These are phyloP conservation scores for Malurus leucopterus DNA, from an alignment of 2,797 vertebrate genomes.

Conservation along the genomic window DNA sequence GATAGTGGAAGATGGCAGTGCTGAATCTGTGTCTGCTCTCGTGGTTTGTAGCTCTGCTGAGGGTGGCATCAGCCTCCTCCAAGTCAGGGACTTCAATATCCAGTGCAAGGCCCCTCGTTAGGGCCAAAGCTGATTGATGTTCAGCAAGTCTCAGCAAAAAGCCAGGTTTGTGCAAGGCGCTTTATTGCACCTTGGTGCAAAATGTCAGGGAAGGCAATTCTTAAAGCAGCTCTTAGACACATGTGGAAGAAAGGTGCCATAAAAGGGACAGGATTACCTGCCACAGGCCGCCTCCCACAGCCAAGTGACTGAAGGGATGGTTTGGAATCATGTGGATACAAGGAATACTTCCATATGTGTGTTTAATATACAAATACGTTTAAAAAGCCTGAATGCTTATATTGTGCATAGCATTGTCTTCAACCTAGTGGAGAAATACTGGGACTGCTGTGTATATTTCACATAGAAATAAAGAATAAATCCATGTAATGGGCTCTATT, in stretches of 20 bases:
- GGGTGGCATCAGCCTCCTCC: neutral
- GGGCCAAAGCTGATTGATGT: neutral
- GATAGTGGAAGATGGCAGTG: neutral
- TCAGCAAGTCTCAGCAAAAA: neutral
- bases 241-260: neutral
- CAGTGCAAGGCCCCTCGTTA: rapidly evolving
- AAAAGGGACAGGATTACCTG: neutral
- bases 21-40: neutral
- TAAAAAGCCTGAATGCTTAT: neutral
- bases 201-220: neutral
- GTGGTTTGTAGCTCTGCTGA: neutral
- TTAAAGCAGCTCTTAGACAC: neutral
- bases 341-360: neutral
- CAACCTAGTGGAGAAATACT: neutral
- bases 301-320: neutral
- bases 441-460: neutral
- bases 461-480: neutral
- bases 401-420: neutral
- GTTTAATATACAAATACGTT: neutral
- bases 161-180: neutral
- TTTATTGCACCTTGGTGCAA: neutral
- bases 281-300: rapidly evolving
- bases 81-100: neutral
- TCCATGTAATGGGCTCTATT: neutral
- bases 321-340: neutral